phyloP scores from a whole-genome alignment of 1,140 invertebrate species.

The Episyrphus balteatus region DNA sequence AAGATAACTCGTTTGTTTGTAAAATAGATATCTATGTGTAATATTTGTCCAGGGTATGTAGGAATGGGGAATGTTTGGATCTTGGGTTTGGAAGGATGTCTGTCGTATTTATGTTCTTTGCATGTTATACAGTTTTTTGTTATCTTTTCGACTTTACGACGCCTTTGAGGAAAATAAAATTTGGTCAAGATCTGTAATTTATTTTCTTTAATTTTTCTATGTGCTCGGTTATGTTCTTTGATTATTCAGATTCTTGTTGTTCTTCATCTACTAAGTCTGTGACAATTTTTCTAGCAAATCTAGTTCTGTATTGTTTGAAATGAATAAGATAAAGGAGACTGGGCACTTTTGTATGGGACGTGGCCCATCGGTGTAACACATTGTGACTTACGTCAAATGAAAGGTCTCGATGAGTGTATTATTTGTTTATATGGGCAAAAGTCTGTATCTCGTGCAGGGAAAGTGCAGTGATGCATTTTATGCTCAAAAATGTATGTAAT shows the following conservation, averaged over 20 bases:
- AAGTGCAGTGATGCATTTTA: too few species aligned
- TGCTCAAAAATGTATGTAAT: too few species aligned
- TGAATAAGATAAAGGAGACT: neutral
- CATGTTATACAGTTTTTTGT: neutral
- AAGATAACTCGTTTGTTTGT: neutral
- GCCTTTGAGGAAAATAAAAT: neutral
- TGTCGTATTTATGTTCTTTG: constrained; percentile 2
- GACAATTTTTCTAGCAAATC: neutral
- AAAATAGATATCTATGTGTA: neutral
- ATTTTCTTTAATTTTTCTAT: neutral
- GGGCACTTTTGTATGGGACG: too few species aligned
- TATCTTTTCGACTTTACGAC: neutral
- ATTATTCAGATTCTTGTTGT: neutral
- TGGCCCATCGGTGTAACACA: too few species aligned
- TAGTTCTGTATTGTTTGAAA: neutral
- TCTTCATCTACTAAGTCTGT: neutral
- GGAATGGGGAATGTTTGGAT: neutral
- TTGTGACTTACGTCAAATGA: too few species aligned
- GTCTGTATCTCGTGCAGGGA: too few species aligned
- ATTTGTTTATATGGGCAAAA: too few species aligned
- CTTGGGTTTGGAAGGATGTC: neutral
- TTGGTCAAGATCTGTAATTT: neutral
- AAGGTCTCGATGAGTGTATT: too few species aligned
- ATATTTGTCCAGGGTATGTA: constrained; percentile 1
- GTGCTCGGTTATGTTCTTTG: neutral